Evolutionary conservation across 1,140 invertebrate species (phyloP).

Genomic region (Macrotrachela quadricornifera): DNA sequence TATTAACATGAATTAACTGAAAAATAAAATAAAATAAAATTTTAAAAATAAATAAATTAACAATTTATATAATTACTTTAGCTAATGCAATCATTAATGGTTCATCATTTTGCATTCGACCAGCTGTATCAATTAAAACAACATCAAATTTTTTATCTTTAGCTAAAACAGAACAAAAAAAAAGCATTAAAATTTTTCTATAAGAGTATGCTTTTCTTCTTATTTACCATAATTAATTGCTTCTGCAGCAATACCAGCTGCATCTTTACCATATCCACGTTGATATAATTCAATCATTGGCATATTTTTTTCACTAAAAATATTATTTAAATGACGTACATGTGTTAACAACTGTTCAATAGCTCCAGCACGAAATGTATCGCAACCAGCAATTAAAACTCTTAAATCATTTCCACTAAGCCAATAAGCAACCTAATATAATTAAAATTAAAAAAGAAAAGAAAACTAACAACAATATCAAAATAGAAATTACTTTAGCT

Average conservation of each 20-base stretch:
- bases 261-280: conserved; percentile 72
- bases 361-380: conserved; percentile 94
- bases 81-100: conserved; percentile 85
- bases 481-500: conserved; percentile 44
- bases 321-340: conserved; percentile 57
- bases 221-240: conserved; percentile 54
- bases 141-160: conserved; percentile 61
- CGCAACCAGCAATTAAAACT: conserved; percentile 91
- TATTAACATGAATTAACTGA: conserved; percentile 55
- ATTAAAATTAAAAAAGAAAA: not conserved
- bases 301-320: conserved; percentile 12
- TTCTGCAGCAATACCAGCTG: conserved; percentile 87
- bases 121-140: conserved; percentile 87
- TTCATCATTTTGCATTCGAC: conserved; percentile 98
- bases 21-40: not conserved
- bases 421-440: conserved; percentile 77
- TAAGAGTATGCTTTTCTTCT: too few species aligned
- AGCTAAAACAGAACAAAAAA: conserved; percentile 19
- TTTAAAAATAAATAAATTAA: not conserved
- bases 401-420: conserved; percentile 86
- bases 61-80: conserved; percentile 37
- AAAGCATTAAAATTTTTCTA: not conserved
- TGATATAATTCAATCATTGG: conserved; percentile 83
- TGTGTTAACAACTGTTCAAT: conserved; percentile 95
- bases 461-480: too few species aligned